Evolutionary conservation across 2,888 invertebrate genomes (phyloP).

Genomic region (Lithophane socia): DNA sequence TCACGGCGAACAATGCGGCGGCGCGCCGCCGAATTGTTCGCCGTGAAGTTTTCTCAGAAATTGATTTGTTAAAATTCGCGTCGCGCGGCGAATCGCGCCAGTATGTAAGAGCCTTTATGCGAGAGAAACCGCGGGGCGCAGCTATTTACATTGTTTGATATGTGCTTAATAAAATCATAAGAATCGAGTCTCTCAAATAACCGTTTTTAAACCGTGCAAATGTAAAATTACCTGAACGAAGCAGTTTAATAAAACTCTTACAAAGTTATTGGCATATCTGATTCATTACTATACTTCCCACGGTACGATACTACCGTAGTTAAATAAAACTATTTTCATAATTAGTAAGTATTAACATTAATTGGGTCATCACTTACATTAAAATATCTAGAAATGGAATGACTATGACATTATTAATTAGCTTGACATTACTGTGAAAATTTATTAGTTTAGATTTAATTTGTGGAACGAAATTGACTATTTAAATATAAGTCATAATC

Average conservation of each 20-base stretch:
- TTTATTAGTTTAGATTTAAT: no score
- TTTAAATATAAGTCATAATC: no score
- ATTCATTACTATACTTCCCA: constrained; percentile 45
- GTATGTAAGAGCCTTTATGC: no score
- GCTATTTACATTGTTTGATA: neutral
- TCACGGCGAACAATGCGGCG: no score
- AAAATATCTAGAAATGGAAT: neutral
- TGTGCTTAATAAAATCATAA: neutral
- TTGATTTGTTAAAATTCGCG: no score
- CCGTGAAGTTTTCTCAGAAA: no score
- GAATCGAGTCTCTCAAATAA: constrained; percentile 8
- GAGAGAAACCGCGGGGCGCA: no score
- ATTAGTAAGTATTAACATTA: neutral
- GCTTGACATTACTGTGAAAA: no score
- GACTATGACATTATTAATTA: no score
- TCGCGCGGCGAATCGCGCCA: no score
- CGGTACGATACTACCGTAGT: constrained; percentile 16
- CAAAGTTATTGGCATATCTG: constrained; percentile 42
- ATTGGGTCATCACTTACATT: neutral
- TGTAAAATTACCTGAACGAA: constrained; percentile 48
- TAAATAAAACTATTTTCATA: neutral
- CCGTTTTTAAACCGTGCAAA: constrained; percentile 27
- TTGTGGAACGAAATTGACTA: no score
- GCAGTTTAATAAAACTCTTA: neutral
- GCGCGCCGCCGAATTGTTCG: no score